phyloP scores from a whole-genome alignment of 2,888 invertebrate genomes.

The Microdon myrmicae region DNA sequence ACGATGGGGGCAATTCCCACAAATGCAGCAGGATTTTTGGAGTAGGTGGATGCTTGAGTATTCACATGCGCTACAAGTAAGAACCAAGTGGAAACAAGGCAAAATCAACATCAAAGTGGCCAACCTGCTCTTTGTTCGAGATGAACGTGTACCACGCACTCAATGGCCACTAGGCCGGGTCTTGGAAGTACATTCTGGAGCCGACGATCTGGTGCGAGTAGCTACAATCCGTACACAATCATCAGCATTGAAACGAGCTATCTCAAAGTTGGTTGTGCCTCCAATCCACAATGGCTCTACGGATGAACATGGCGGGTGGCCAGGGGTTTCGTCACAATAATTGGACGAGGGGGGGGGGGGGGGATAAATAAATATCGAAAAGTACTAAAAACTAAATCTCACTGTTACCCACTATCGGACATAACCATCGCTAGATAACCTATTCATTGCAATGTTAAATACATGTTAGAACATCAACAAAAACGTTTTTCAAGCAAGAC shows the following conservation, averaged over 20 bases:
- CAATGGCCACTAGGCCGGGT: conserved; percentile 8
- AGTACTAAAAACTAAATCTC: no score
- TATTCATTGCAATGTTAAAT: no score
- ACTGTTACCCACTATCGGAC: no score
- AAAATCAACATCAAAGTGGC: conserved; percentile 5
- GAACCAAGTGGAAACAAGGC: neutral
- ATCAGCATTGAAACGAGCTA: conserved; percentile 1
- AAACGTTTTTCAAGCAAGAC: no score
- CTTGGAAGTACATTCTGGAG: neutral
- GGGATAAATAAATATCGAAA: no score
- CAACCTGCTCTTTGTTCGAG: conserved; percentile 9
- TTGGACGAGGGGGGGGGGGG: neutral
- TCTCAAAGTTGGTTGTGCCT: conserved; percentile 3
- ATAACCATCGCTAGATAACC: no score
- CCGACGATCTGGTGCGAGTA: conserved; percentile 3
- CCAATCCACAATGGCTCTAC: neutral
- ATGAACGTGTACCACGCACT: conserved; percentile 9
- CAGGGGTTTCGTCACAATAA: neutral
- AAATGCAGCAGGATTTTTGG: conserved; percentile 19
- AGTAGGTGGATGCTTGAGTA: conserved; percentile 12
- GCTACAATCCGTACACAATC: neutral
- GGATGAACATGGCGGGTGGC: neutral
- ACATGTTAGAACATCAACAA: no score
- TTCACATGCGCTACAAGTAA: conserved; percentile 3
- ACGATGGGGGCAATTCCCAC: neutral